Evolutionary conservation across 2,113 vertebrate species (phyloP).

Genomic region (Pelodiscus sinensis): DNA sequence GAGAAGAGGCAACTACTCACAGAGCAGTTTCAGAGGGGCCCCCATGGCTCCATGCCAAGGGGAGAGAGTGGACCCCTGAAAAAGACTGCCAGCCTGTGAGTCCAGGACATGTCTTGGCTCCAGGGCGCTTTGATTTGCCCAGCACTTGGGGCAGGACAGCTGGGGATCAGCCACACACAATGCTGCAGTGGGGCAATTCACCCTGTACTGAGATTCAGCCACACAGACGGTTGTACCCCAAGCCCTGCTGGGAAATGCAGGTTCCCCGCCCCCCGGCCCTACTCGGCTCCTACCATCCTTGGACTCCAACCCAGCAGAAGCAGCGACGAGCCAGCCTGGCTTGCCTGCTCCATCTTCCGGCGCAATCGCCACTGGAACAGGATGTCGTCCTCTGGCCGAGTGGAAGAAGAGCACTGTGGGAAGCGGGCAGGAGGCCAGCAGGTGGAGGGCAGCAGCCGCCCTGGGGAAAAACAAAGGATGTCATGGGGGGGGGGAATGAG

Average conservation of each 20-base stretch:
- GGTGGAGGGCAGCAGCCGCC: not conserved
- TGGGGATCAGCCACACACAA: no score
- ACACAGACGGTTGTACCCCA: not conserved
- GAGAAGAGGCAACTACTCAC: no score
- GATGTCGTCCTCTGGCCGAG: constrained; percentile 86
- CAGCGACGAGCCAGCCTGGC: not conserved
- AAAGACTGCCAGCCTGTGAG: not conserved
- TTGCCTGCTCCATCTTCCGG: constrained; percentile 87
- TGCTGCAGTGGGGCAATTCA: no score
- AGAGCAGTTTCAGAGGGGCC: no score
- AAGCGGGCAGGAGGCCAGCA: not conserved
- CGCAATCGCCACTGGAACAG: constrained; percentile 91
- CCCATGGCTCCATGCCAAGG: no score
- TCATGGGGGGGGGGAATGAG: not conserved
- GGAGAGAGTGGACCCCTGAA: no score
- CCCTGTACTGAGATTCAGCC: not conserved
- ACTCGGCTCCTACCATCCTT: not conserved
- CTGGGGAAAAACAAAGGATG: not conserved
- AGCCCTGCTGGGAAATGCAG: not conserved
- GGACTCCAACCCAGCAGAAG: not conserved
- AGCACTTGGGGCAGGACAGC: not conserved
- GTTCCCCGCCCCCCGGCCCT: not conserved
- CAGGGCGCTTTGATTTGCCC: not conserved
- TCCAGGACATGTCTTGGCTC: not conserved
- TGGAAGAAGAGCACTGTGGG: not conserved